phyloP scores from a whole-genome alignment of 2,797 vertebrate species.

The Macrochelys suwanniensis region DNA sequence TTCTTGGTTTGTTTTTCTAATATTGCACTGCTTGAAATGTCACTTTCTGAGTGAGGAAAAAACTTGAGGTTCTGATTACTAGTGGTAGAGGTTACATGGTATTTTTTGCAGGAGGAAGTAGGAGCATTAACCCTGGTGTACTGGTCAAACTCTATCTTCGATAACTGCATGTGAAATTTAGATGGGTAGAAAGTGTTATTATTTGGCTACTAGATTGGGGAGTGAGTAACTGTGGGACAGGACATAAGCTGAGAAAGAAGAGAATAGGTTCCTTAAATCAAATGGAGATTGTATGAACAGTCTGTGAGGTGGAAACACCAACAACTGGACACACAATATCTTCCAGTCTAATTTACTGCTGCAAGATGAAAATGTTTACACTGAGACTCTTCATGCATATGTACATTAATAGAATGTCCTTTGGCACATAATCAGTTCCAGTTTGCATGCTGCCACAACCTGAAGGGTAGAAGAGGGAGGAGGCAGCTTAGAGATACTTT shows the following conservation, averaged over 20 bases:
- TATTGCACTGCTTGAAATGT: background rate
- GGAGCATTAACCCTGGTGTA: background rate
- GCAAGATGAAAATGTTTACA: background rate
- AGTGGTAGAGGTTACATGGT: background rate
- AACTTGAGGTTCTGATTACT: background rate
- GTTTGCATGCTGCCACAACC: background rate
- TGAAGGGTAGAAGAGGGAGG: background rate
- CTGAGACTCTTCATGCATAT: background rate
- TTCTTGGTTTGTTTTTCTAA: background rate
- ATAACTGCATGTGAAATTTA: background rate
- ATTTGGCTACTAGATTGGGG: background rate
- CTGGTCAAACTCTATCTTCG: constrained; percentile 52
- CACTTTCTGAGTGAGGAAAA: background rate
- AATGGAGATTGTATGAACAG: background rate
- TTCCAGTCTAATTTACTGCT: background rate
- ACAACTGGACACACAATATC: background rate
- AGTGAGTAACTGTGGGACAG: constrained; percentile 10
- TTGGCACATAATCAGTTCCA: background rate
- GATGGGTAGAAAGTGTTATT: background rate
- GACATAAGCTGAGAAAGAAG: background rate
- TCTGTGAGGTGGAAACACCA: constrained; percentile 11
- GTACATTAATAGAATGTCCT: rapidly evolving
- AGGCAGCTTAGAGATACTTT: background rate
- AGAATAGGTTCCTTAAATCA: constrained; percentile 14
- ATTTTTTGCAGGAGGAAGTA: constrained; percentile 21